Conservation (phyloP, 2,797 vertebrate species). For the Crax fasciolata region DNA sequence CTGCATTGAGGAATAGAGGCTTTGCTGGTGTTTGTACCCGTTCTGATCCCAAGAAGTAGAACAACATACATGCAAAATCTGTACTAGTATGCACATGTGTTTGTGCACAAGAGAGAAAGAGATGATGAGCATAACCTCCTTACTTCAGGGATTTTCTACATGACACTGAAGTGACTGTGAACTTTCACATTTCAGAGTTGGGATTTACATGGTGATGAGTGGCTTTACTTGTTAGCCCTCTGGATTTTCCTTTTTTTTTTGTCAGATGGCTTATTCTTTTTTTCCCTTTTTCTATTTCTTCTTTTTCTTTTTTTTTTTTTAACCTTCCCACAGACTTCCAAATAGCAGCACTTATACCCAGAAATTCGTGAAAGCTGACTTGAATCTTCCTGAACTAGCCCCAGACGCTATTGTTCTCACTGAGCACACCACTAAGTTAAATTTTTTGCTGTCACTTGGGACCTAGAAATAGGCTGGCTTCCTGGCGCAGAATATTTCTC, state of each 20-base stretch:
- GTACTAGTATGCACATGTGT: rapidly evolving
- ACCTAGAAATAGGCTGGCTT: not conserved
- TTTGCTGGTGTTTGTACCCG: not conserved
- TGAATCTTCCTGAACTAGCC: not conserved
- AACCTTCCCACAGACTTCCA: slow-evolving; percentile 34
- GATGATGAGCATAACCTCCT: not conserved
- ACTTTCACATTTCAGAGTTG: not conserved
- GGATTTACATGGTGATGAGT: not conserved
- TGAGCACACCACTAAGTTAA: not conserved
- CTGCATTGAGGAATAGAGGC: not conserved
- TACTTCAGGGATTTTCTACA: not conserved
- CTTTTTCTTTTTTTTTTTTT: slow-evolving; percentile 7
- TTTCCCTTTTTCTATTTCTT: not conserved
- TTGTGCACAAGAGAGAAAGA: not conserved
- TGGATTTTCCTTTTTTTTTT: slow-evolving; percentile 18
- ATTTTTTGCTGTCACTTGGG: not conserved
- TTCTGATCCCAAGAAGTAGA: not conserved
- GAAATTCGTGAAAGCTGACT: not conserved
- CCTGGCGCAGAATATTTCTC: not conserved
- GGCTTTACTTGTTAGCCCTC: not conserved
- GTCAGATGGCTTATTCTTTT: not conserved
- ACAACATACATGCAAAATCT: not conserved
- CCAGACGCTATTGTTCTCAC: not conserved
- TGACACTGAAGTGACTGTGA: not conserved
- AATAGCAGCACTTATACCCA: not conserved